Conservation (phyloP, 2,797 vertebrate species). For the Chaenodraco wilsoni region DNA sequence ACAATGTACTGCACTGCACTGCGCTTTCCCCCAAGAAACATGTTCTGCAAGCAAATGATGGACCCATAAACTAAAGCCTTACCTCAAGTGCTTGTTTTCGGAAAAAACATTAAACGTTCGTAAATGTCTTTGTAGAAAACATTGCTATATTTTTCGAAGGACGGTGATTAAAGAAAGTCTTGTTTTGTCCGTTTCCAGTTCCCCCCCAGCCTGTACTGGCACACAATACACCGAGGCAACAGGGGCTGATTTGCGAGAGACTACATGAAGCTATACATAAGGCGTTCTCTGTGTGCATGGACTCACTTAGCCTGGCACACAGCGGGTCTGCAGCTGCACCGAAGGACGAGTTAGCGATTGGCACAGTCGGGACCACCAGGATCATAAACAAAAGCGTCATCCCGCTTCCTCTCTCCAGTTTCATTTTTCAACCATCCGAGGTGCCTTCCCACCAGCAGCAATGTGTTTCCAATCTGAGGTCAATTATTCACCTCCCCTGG, state of each 20-base stretch:
- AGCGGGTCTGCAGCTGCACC: slow-evolving; percentile 41
- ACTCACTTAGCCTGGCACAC: slow-evolving; percentile 30
- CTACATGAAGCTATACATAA: slow-evolving; percentile 34
- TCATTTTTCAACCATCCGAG: slow-evolving; percentile 51
- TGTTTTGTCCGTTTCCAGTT: background rate
- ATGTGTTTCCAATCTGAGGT: slow-evolving; percentile 79
- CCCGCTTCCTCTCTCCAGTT: slow-evolving; percentile 35
- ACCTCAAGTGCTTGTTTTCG: background rate
- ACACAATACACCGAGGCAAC: slow-evolving; percentile 3
- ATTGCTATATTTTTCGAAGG: background rate
- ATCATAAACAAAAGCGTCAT: slow-evolving; percentile 27
- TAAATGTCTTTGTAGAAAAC: background rate
- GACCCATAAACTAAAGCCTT: background rate
- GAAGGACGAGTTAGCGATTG: slow-evolving; percentile 36
- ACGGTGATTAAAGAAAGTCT: background rate
- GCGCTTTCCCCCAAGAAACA: background rate
- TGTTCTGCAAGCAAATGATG: background rate
- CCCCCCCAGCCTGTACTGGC: background rate
- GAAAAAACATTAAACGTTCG: background rate
- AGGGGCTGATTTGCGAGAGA: slow-evolving; percentile 11
- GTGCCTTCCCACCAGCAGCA: slow-evolving; percentile 70
- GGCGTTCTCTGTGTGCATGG: slow-evolving; percentile 15
- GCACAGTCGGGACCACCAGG: slow-evolving; percentile 50
- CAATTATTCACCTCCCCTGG: slow-evolving; percentile 73
- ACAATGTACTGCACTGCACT: background rate